Evolutionary conservation across 2,888 invertebrate species (phyloP).

Genomic region (Punctoribates punctum): DNA sequence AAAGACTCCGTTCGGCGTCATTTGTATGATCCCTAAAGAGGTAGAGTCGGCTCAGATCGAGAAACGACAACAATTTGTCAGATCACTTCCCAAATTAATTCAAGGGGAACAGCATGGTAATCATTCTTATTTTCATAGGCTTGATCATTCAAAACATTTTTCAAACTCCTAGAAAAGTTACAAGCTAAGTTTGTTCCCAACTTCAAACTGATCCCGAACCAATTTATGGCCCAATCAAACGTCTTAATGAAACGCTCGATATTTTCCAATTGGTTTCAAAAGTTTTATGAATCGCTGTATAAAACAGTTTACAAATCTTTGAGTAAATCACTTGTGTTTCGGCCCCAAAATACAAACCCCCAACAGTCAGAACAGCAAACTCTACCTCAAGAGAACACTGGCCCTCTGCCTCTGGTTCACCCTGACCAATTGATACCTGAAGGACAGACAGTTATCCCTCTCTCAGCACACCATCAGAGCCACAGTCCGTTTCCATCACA

Average conservation of each 20-base stretch:
- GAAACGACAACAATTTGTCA: slow-evolving; percentile 8
- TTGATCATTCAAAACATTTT: no score
- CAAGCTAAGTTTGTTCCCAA: neutral
- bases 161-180: neutral
- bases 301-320: neutral
- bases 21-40: neutral
- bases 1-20: slow-evolving; percentile 15
- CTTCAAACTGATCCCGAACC: neutral
- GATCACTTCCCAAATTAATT: neutral
- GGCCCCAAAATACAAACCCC: neutral
- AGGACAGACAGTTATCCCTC: neutral
- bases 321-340: neutral
- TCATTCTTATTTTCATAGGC: neutral
- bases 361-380: neutral
- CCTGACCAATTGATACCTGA: neutral
- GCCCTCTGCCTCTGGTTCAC: neutral
- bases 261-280: slow-evolving; percentile 30
- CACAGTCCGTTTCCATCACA: neutral
- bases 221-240: neutral
- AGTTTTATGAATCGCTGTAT: slow-evolving; percentile 10
- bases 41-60: neutral
- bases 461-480: neutral
- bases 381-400: neutral
- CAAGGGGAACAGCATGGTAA: slow-evolving; percentile 12
- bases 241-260: neutral